These are phyloP conservation scores for Ambastaia sidthimunki DNA, from an alignment of 2,797 vertebrate species.

Conservation along the genomic window DNA sequence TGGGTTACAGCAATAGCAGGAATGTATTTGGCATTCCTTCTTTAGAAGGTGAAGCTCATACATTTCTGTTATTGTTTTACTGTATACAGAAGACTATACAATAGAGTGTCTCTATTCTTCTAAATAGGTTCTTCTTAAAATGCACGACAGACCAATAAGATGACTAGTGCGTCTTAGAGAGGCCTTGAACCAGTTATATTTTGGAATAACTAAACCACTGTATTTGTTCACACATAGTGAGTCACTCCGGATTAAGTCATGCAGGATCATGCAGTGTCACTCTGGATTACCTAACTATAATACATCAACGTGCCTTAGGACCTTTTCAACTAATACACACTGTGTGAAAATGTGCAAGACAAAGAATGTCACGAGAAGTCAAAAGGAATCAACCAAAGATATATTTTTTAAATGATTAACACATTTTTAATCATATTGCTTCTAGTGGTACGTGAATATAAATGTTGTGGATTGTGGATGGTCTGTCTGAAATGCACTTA, in stretches of 20 bases:
- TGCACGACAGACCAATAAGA: too few relatives aligned
- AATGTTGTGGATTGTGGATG: neutral
- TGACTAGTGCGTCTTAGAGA: neutral
- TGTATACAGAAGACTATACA: neutral
- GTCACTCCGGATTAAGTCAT: neutral
- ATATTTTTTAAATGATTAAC: neutral
- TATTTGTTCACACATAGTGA: neutral
- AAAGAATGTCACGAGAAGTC: neutral
- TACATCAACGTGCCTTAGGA: neutral
- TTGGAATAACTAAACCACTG: neutral
- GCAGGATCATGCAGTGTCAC: neutral
- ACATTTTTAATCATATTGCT: neutral
- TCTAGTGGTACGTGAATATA: neutral
- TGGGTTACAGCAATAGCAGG: neutral
- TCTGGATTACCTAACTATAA: neutral
- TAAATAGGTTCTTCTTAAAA: neutral
- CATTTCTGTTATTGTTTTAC: neutral
- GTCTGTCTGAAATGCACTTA: neutral
- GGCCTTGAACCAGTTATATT: neutral
- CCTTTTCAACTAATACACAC: neutral
- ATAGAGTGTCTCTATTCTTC: neutral
- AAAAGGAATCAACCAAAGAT: slow-evolving; percentile 15
- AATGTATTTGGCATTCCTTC: neutral
- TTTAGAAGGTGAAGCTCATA: neutral
- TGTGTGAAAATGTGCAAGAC: neutral